A percentile compares a stretch with the other conserved stretches of the same genome.
phyloP scores from a whole-genome alignment of 1,140 invertebrate genomes.

The Zophobas atratus region DNA sequence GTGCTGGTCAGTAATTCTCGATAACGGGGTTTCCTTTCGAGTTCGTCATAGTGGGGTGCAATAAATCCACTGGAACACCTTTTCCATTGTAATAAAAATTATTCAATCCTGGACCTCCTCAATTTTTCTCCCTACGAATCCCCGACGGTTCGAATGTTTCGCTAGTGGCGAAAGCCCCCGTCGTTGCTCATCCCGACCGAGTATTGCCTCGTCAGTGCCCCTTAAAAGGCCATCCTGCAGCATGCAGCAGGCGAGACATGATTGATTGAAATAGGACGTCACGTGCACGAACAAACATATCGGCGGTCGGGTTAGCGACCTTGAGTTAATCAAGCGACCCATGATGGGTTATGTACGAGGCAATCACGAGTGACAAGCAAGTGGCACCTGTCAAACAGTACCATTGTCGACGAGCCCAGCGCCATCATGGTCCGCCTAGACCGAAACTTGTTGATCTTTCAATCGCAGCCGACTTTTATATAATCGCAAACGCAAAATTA shows the following conservation, averaged over 20 bases:
- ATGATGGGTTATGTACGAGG: constrained; percentile 48
- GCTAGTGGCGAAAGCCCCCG: too few relatives aligned
- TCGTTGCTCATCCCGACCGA: not conserved
- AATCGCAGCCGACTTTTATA: constrained; percentile 19
- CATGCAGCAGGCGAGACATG: constrained; percentile 13
- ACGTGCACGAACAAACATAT: constrained; percentile 32
- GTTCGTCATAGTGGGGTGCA: too few relatives aligned
- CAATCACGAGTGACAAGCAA: constrained; percentile 50
- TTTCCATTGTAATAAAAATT: too few relatives aligned
- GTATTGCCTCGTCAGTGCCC: not conserved
- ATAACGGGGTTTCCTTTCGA: too few relatives aligned
- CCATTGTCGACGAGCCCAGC: constrained; percentile 41
- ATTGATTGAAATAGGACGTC: constrained; percentile 46
- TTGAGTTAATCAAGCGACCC: constrained; percentile 48
- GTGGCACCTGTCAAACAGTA: constrained; percentile 51
- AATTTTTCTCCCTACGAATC: too few relatives aligned
- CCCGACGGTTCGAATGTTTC: too few relatives aligned
- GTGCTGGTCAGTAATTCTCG: too few relatives aligned
- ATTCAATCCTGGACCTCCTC: too few relatives aligned
- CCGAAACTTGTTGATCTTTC: constrained; percentile 43
- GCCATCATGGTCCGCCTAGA: constrained; percentile 5
- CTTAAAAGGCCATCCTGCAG: constrained; percentile 17
- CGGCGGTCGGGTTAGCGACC: constrained; percentile 37
- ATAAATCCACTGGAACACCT: too few relatives aligned
- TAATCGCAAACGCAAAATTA: not conserved